phyloP scores from a whole-genome alignment of 2,888 invertebrate species.

The Cryptocheilus praepositus region DNA sequence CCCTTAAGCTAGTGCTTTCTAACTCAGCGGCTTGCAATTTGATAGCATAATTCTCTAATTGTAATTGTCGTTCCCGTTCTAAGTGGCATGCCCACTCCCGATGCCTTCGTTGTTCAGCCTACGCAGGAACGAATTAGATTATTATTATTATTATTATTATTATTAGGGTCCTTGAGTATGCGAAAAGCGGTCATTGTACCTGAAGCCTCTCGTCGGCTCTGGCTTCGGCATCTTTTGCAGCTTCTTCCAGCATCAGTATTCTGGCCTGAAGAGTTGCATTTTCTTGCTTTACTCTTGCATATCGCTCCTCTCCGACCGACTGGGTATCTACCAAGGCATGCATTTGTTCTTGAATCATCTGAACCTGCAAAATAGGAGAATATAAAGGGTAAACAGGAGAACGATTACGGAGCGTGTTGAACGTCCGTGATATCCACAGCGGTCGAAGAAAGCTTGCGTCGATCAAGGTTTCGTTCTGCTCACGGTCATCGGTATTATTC shows the following conservation, averaged over 20 bases:
- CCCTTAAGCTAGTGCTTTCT: slow-evolving; percentile 80
- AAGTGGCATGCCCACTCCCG: slow-evolving; percentile 88
- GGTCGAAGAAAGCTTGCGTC: too few relatives aligned
- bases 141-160: too few relatives aligned
- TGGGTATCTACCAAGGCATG: slow-evolving; percentile 92
- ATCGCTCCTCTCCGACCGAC: slow-evolving; percentile 90
- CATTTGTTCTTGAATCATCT: slow-evolving; percentile 94
- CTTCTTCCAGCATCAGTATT: slow-evolving; percentile 93
- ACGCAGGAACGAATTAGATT: not conserved
- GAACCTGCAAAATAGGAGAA: slow-evolving; percentile 81
- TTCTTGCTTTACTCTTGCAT: slow-evolving; percentile 92
- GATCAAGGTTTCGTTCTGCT: not conserved
- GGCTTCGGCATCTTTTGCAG: slow-evolving; percentile 74
- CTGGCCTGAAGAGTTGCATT: slow-evolving; percentile 93
- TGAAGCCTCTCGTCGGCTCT: slow-evolving; percentile 76
- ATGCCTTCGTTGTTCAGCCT: slow-evolving; percentile 92
- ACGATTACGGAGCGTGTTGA: too few relatives aligned
- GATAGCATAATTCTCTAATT: slow-evolving; percentile 85
- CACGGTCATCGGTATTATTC: not conserved
- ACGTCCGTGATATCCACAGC: too few relatives aligned
- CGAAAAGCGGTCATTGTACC: slow-evolving; percentile 70
- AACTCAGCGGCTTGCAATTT: slow-evolving; percentile 83
- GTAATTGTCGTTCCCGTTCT: slow-evolving; percentile 88
- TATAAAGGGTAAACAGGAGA: not conserved
- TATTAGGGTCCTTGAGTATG: too few relatives aligned